These are phyloP conservation scores for Sinella curviseta DNA, from an alignment of 1,140 invertebrate genomes.

Conservation along the genomic window DNA sequence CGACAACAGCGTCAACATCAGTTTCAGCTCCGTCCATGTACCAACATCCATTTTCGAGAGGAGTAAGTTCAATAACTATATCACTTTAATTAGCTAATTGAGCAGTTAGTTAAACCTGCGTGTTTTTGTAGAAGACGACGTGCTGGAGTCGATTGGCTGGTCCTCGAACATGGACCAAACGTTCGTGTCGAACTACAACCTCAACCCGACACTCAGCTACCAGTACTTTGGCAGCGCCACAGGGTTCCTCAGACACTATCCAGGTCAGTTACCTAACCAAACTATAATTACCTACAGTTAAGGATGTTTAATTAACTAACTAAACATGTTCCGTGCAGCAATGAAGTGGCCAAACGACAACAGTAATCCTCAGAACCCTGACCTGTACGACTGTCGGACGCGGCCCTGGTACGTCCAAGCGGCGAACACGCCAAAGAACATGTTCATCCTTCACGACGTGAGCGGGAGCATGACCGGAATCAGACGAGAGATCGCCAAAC, in stretches of 20 bases:
- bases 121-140: constrained; percentile 59
- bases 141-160: constrained; percentile 79
- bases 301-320: background rate
- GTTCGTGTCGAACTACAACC: constrained; percentile 80
- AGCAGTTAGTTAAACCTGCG: background rate
- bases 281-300: background rate
- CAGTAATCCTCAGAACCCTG: constrained; percentile 57
- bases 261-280: constrained; percentile 63
- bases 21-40: constrained; percentile 83
- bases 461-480: constrained; percentile 98
- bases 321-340: constrained; percentile 57
- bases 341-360: constrained; percentile 63
- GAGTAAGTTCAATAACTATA: constrained; percentile 61
- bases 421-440: constrained; percentile 94
- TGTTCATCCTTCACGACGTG: constrained; percentile 91
- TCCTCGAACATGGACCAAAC: constrained; percentile 78
- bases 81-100: constrained; percentile 6
- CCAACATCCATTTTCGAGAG: constrained; percentile 91
- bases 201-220: constrained; percentile 86
- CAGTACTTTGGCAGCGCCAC: constrained; percentile 93
- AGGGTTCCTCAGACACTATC: constrained; percentile 89
- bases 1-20: constrained; percentile 78
- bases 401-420: constrained; percentile 95
- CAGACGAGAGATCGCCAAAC: constrained; percentile 86
- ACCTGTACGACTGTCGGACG: constrained; percentile 82